Conservation (phyloP, 2,888 invertebrate genomes). For the Andrena praecox region DNA sequence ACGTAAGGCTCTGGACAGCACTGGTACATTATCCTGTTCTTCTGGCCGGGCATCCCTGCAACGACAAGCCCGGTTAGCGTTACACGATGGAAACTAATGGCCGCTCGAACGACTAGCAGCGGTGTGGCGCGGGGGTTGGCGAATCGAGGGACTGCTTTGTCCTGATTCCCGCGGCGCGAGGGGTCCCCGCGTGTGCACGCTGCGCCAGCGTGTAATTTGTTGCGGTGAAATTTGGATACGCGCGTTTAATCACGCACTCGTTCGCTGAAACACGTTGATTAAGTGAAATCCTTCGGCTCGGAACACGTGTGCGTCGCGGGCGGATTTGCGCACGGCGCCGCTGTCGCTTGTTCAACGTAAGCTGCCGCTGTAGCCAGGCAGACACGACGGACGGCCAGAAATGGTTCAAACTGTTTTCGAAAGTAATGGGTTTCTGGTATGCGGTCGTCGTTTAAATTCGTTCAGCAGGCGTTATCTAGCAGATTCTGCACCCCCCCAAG, state of each 20-base stretch:
- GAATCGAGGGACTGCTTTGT: neutral
- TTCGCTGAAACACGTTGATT: neutral
- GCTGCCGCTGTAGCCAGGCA: too few relatives aligned
- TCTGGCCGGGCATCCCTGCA: constrained; percentile 96
- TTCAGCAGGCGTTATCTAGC: too few relatives aligned
- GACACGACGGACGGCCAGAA: too few relatives aligned
- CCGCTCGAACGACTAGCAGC: neutral
- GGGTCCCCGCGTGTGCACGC: neutral
- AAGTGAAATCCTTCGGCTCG: neutral
- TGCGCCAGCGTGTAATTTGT: constrained; percentile 7
- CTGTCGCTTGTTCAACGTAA: neutral
- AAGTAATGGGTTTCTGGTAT: too few relatives aligned
- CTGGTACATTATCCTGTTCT: constrained; percentile 95
- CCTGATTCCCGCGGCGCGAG: neutral
- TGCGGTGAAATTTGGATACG: constrained; percentile 13
- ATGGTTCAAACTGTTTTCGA: too few relatives aligned
- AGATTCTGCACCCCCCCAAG: too few relatives aligned
- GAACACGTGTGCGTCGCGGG: neutral
- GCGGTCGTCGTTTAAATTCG: too few relatives aligned
- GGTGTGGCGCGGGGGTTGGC: too few relatives aligned
- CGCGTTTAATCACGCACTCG: constrained; percentile 4
- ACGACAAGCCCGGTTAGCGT: constrained; percentile 50
- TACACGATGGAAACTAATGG: constrained; percentile 3
- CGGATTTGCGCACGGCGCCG: neutral
- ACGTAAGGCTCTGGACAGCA: constrained; percentile 98